Base-by-base conservation (phyloP, 2,113 vertebrate species). In the Thunnus maccoyii region DNA sequence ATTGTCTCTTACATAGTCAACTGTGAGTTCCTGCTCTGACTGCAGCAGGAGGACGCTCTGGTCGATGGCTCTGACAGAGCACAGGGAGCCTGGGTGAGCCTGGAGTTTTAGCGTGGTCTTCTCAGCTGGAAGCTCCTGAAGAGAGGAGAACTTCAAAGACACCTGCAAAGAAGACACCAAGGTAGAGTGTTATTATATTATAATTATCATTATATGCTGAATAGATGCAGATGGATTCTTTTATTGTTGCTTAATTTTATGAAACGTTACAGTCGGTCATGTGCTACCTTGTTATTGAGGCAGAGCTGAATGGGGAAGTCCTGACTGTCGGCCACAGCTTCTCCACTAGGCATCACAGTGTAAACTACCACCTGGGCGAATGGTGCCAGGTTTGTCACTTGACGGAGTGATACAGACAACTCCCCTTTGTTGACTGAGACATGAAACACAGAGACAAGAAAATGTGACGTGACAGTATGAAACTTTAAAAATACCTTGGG, bases 11-110 rank as follows among this genome's bases (percentile, higher is more conserved):
- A 96, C 95, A 32, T 30, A 93, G 7, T 92, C 84, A 0, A 94
- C 86, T 0, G 87, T 94, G 25, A 97, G 87, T 25, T 96, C 83
- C 3, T 16, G 30, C 18, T 93, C 95, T 0, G 89, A 4, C 20
- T 56, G 89, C 78, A 97, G 91, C 46, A 97, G 92, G 1, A 97
- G 87, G 57, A 97, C 3, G 0, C 96, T 96, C 90, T 95, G 93
- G 87, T 98, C 97, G 32, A 97, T 87, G 50, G 95, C 96, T 66
- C 86, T 51, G 51, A 98, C 72, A 0, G 96, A 97, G 62, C 97
- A 99, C 67, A 94, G 12, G 0, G 97, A 99, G 46, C 94, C 89
- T 2, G 96, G 93, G 3, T 92, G 84, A 51, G 97, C 96, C 65
- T 92, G 83, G n/a, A 99, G 87, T 1, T 72, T 81, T 8, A 99